Evolutionary conservation across 2,888 invertebrate genomes (phyloP), one percentile per base, ranked within the genome.

Genomic region (Lampropteryx suffumata): DNA sequence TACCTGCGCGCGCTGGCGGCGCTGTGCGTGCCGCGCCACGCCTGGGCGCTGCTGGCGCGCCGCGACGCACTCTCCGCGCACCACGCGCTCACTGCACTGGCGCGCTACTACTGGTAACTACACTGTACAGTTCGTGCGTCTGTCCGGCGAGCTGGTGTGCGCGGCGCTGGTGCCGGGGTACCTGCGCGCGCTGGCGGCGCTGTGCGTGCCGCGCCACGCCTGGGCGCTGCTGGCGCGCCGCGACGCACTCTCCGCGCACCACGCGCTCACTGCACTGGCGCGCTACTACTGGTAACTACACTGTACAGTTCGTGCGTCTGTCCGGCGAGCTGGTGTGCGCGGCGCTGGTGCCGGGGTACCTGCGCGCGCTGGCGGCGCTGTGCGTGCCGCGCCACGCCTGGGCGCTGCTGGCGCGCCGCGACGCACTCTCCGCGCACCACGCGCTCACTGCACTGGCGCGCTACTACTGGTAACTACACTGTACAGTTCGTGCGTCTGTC

Each of bases 1-100:
- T 98, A 97, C 84, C 90, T 98, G 57, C 94, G 94, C 63, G 97
- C 98, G 94, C 91, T 98, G 62, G 93, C 94, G 0, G 95, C 96
- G 10, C 91, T 99, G 41, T 94, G 96, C 1, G 94, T 94, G 60
- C 93, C 94, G 50, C 85, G 92, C 46, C 93, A 94, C 83, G 94
- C 96, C 10, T 97, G 98, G 65, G 84, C 90, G 61, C 69, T 90
- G 71, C 79, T 90, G 42, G 79, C 82, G 50, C 59, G 82, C 17
- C 69, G 82, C 3, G 84, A 85, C 72, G 85, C 84, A 34, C 69
- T 84, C 30, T 83, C 86, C 21, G 84, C 84, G 4, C 82, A 82
- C 50, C 85, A 84, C 44, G 67, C 84, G 71, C 76, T 85, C 41
- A 79, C 80, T 26, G 96, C 97, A 0, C 91, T 98, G 39, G 93